These are phyloP conservation scores for Montipora capitata DNA, from an alignment of 92 coral and sea anemone genomes.

Conservation along the genomic window DNA sequence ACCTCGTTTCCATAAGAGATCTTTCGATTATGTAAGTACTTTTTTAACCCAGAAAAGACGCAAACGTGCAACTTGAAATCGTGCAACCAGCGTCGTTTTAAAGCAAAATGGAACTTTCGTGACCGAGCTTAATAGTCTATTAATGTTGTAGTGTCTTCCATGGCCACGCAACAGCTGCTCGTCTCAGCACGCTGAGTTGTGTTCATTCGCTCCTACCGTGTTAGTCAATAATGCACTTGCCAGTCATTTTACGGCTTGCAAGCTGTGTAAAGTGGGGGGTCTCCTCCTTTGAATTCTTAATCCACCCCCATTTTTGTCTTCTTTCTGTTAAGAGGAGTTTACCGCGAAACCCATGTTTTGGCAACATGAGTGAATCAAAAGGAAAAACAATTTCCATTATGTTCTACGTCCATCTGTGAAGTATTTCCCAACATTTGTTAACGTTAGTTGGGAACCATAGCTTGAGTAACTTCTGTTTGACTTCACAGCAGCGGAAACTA, in stretches of 20 bases:
- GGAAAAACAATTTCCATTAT: neutral
- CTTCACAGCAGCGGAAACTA: neutral
- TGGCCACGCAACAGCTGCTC: conserved; percentile 32
- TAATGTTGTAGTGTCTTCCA: neutral
- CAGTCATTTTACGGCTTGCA: conserved; percentile 23
- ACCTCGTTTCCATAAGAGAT: neutral
- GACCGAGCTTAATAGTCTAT: conserved; percentile 21
- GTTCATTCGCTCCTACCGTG: conserved; percentile 33
- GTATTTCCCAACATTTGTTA: neutral
- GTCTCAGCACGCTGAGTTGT: conserved; percentile 44
- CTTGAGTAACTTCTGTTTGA: neutral
- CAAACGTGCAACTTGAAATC: neutral
- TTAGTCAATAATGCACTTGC: conserved; percentile 6
- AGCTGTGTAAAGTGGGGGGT: conserved; percentile 51
- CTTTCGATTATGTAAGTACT: neutral
- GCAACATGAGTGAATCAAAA: conserved; percentile 12
- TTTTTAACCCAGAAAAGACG: neutral
- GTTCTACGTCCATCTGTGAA: neutral
- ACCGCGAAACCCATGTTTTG: conserved; percentile 32
- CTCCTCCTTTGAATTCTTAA: conserved; percentile 31
- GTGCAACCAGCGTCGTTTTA: neutral
- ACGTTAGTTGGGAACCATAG: neutral
- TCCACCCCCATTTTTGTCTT: neutral
- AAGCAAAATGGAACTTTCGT: conserved; percentile 19
- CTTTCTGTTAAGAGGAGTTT: neutral